Percentiles rank a stretch among this genome's conserved stretches.
phyloP scores from a whole-genome alignment of 2,888 invertebrate species.

The Laothoe populi region DNA sequence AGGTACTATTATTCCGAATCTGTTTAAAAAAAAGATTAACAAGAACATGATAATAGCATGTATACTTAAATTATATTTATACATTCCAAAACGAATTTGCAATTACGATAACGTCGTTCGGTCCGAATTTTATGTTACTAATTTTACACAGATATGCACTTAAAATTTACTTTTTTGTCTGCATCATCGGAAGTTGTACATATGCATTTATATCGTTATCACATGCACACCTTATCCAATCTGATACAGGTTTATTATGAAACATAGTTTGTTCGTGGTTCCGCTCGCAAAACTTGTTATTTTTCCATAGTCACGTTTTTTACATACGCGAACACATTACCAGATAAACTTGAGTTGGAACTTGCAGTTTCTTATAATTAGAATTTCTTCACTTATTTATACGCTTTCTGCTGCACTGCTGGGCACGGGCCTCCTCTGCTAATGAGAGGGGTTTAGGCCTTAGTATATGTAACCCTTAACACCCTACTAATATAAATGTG shows the following conservation, averaged over 20 bases:
- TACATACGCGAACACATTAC: too few relatives aligned
- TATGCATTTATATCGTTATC: background rate
- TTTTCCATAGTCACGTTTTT: too few relatives aligned
- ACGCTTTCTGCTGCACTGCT: too few relatives aligned
- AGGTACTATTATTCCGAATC: background rate
- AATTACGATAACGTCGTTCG: slow-evolving; percentile 12
- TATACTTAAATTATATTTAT: slow-evolving; percentile 15
- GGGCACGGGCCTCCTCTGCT: too few relatives aligned
- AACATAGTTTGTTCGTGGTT: too few relatives aligned
- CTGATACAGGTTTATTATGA: slow-evolving; percentile 12
- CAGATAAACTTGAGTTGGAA: too few relatives aligned
- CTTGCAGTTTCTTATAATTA: too few relatives aligned
- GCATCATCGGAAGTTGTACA: slow-evolving; percentile 6
- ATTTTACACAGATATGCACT: slow-evolving; percentile 27
- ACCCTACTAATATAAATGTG: too few relatives aligned
- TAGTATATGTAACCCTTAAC: too few relatives aligned
- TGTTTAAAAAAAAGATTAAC: background rate
- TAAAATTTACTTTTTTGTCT: slow-evolving; percentile 11
- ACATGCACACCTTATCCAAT: slow-evolving; percentile 5
- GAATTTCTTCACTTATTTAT: too few relatives aligned
- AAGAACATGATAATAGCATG: background rate
- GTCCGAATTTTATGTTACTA: slow-evolving; percentile 22
- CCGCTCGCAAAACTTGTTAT: too few relatives aligned
- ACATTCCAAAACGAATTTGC: slow-evolving; percentile 26
- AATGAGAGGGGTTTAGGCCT: too few relatives aligned